Conservation (phyloP, 2,888 invertebrate genomes). For the Chrysopilus asiliformis region DNA sequence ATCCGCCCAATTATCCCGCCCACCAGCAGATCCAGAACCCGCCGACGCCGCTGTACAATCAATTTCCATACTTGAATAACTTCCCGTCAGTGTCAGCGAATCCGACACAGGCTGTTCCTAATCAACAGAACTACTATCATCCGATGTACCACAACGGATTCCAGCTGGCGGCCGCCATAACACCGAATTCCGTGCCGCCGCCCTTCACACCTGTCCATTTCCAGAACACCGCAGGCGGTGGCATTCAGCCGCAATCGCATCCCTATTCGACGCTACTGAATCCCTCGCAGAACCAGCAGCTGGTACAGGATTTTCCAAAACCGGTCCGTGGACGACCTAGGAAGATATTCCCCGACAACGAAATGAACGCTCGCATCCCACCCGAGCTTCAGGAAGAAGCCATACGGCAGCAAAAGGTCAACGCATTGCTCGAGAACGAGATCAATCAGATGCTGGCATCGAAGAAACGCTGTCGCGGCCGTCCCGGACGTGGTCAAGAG, state of each 20-base stretch:
- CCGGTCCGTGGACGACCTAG: conserved; percentile 34
- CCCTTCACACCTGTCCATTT: conserved; percentile 35
- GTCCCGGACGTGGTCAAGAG: conserved; percentile 31
- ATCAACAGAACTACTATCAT: conserved; percentile 28
- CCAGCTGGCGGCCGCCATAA: conserved; percentile 31
- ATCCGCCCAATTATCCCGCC: not conserved
- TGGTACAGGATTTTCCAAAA: conserved; percentile 32
- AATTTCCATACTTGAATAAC: conserved; percentile 32
- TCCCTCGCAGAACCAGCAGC: conserved; percentile 19
- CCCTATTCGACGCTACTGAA: conserved; percentile 18
- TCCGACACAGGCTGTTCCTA: conserved; percentile 19
- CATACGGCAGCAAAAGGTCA: conserved; percentile 28
- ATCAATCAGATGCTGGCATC: conserved; percentile 31
- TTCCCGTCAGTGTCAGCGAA: conserved; percentile 25
- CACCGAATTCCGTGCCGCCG: conserved; percentile 31
- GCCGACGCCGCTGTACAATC: conserved; percentile 30
- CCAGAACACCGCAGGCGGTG: conserved; percentile 21
- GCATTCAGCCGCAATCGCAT: conserved; percentile 5
- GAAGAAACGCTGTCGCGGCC: conserved; percentile 20
- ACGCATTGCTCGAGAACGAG: conserved; percentile 32
- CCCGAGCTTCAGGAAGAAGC: conserved; percentile 21
- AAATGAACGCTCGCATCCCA: conserved; percentile 13
- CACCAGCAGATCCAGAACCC: conserved; percentile 27
- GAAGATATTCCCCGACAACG: conserved; percentile 21
- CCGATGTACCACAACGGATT: conserved; percentile 37